A percentile compares a stretch with the other conserved stretches of the same genome.
phyloP scores from a whole-genome alignment of 2,797 vertebrate species.

The Acanthopagrus latus region DNA sequence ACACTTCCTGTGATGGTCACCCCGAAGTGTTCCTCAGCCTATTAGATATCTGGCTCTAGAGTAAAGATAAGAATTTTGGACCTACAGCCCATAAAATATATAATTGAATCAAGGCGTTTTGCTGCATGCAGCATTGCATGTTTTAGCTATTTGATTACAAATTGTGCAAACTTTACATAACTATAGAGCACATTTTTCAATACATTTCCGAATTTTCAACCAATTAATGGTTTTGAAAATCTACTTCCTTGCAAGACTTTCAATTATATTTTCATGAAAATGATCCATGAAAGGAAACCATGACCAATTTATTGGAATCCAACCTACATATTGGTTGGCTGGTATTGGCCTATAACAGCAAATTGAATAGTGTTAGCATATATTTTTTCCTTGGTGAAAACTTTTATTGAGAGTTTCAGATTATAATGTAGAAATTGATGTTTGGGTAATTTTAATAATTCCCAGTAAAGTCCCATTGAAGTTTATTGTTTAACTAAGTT shows the following conservation, averaged over 20 bases:
- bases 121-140: not conserved
- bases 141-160: not conserved
- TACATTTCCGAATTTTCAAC: slow-evolving; percentile 3
- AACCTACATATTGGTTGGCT: too few relatives aligned
- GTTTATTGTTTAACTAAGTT: too few relatives aligned
- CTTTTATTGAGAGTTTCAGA: too few relatives aligned
- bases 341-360: too few relatives aligned
- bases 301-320: not conserved
- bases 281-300: not conserved
- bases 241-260: not conserved
- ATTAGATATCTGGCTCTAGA: not conserved
- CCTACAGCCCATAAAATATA: not conserved
- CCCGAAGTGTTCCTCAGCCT: not conserved
- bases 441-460: too few relatives aligned
- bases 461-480: too few relatives aligned
- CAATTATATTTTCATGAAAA: not conserved
- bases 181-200: not conserved
- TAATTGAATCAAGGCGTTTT: not conserved
- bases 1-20: not conserved
- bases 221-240: slow-evolving; percentile 5
- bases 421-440: too few relatives aligned
- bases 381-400: too few relatives aligned
- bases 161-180: too few relatives aligned
- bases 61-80: not conserved
- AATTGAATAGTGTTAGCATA: too few relatives aligned